Percentiles rank a stretch among this genome's conserved stretches.
Evolutionary conservation across 2,797 vertebrate genomes (phyloP).

Genomic region (Sparus aurata): DNA sequence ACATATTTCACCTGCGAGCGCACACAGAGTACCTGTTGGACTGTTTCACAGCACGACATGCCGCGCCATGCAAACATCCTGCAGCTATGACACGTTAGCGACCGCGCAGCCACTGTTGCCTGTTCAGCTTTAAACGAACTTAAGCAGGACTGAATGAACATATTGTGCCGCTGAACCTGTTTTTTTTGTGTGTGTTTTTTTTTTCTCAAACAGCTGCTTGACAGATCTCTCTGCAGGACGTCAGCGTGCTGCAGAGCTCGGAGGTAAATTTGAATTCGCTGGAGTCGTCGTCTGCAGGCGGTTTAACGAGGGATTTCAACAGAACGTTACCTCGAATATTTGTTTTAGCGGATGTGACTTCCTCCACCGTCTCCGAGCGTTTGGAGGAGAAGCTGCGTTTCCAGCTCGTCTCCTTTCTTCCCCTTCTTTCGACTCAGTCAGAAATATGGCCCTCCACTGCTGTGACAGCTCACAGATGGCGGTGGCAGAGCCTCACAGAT

Average conservation of each 20-base stretch:
- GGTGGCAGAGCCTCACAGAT: slow-evolving; percentile 78
- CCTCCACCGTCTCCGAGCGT: not conserved
- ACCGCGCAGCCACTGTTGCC: slow-evolving; percentile 34
- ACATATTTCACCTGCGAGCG: slow-evolving; percentile 28
- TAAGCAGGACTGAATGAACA: slow-evolving; percentile 5
- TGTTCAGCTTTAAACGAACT: slow-evolving; percentile 9
- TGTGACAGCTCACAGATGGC: slow-evolving; percentile 84
- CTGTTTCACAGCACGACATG: slow-evolving; percentile 6
- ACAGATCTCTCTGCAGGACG: slow-evolving; percentile 33
- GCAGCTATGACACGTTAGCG: slow-evolving; percentile 54
- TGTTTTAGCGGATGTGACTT: slow-evolving; percentile 18
- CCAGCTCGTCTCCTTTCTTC: slow-evolving; percentile 35
- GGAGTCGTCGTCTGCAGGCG: not conserved
- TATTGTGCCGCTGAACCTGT: slow-evolving; percentile 35
- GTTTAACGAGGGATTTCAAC: not conserved
- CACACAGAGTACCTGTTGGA: slow-evolving; percentile 28
- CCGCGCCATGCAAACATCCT: slow-evolving; percentile 54
- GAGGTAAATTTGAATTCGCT: not conserved
- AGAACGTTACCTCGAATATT: not conserved
- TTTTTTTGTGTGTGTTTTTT: too few relatives aligned
- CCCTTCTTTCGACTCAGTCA: slow-evolving; percentile 60
- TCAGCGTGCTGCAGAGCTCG: not conserved
- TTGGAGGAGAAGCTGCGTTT: slow-evolving; percentile 11
- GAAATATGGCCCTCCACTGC: slow-evolving; percentile 69
- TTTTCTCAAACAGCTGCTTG: slow-evolving; percentile 28